Conservation (phyloP, 1,140 invertebrate species). For the Matsumurasca onukii region DNA sequence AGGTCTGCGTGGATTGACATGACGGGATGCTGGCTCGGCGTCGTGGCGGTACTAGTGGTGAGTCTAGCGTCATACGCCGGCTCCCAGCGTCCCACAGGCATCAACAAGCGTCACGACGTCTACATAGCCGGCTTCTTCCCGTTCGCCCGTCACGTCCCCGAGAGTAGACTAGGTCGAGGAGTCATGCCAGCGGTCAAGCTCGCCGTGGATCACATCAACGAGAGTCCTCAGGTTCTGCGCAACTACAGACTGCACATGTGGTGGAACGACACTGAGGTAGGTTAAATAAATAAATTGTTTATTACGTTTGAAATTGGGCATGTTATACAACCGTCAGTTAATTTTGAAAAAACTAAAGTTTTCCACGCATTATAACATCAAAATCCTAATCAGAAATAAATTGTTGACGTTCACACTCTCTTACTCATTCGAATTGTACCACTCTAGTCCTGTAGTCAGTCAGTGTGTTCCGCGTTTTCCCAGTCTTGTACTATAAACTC, state of each 20-base stretch:
- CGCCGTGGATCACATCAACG: constrained; percentile 90
- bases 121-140: constrained; percentile 93
- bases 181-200: constrained; percentile 92
- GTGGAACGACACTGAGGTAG: constrained; percentile 94
- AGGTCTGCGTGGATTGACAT: constrained; percentile 10
- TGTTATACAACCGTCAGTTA: too few species aligned
- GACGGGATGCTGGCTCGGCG: constrained; percentile 23
- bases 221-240: constrained; percentile 75
- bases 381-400: too few species aligned
- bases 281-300: too few species aligned
- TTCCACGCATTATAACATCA: too few species aligned
- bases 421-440: too few species aligned
- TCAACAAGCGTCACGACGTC: constrained; percentile 63
- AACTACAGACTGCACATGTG: constrained; percentile 90
- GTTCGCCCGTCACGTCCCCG: constrained; percentile 69
- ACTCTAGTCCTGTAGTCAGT: too few species aligned
- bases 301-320: too few species aligned
- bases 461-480: too few species aligned
- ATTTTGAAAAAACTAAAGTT: too few species aligned
- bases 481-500: too few species aligned
- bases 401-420: too few species aligned
- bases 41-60: constrained; percentile 21
- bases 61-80: constrained; percentile 31
- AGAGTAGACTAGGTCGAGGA: constrained; percentile 70
- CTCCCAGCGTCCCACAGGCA: constrained; percentile 56